phyloP scores from a whole-genome alignment of 2,113 vertebrate genomes.

The Ctenomys sociabilis region DNA sequence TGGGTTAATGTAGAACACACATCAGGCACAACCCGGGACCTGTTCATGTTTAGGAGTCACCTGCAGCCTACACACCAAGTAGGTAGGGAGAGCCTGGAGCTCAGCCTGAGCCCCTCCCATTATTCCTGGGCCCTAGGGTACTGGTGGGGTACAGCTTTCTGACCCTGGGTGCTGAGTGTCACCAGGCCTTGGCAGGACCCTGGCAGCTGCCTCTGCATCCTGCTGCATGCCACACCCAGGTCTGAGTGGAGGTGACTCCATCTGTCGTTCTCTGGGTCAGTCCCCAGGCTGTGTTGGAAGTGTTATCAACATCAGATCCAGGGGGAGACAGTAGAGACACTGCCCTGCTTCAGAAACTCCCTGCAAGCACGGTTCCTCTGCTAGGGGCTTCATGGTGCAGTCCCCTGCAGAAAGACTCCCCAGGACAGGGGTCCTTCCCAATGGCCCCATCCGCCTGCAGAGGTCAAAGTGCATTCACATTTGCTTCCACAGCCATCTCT shows the following conservation, averaged over 20 bases:
- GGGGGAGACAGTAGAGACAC: not conserved
- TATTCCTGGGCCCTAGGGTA: not conserved
- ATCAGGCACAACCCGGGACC: slow-evolving; percentile 29
- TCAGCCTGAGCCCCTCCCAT: not conserved
- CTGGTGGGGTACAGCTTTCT: slow-evolving; percentile 1
- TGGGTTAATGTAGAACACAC: slow-evolving; percentile 29
- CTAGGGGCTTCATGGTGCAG: rapidly evolving
- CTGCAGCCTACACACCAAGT: not conserved
- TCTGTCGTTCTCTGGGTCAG: not conserved
- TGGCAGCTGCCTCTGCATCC: not conserved
- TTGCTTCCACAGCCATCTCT: not conserved
- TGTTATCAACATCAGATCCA: not conserved
- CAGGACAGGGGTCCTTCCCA: rapidly evolving
- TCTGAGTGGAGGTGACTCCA: not conserved
- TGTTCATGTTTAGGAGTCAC: not conserved
- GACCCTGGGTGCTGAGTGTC: not conserved
- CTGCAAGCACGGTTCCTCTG: rapidly evolving
- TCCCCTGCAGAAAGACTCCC: too few species aligned
- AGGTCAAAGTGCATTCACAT: not conserved
- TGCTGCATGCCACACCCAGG: not conserved
- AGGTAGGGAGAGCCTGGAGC: not conserved
- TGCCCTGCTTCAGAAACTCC: not conserved
- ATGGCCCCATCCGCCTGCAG: rapidly evolving
- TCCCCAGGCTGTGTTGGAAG: not conserved
- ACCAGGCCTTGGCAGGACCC: not conserved